Base-by-base conservation (phyloP, 2,888 invertebrate species). In the Diarsia rubi region DNA sequence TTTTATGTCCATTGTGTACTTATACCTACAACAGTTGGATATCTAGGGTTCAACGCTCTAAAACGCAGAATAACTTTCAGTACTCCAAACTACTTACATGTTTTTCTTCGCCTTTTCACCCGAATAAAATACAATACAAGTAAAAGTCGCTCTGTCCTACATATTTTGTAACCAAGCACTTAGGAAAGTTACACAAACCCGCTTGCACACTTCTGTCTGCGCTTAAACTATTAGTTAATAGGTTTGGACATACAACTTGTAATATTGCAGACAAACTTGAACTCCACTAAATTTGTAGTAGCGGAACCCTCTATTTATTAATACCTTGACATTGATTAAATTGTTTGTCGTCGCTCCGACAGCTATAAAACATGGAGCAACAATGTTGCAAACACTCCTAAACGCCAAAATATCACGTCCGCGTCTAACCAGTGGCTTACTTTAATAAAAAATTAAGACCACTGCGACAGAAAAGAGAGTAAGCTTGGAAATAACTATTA, bases 1-100 rank as follows among this genome's bases (percentile, higher is more conserved):
- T 85, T 88, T 87, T 82, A 87, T 86, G 83, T 81, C 80, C 78
- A 86, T 86, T 86, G 82, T 88, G 81, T 73, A 52, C 69, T 79
- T 75, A 67, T 82, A 49, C 54, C 63, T 59, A 79, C 71, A 27
- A 74, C 68, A n/a, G 31, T 71, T 64, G 68, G 45, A 65, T 16
- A 62, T 47, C 42, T 71, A 67, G 21, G 63, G 73, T 63, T 64
- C 45, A 69, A 73, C 19, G 59, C 52, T 79, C 60, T 49, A 62
- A 72, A 80, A 65, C n/a, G 21, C 42, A 62, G 47, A 69, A 69
- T 62, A 62, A 65, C 44, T 68, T 69, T 66, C 19, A 37, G 52
- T 21, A 21, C 16, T 47, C 19, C 27, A 1, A 64, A 76, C 12
- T 60, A 42, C n/a, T 12, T 44, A 69, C 11, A 44, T 54, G 45